phyloP scores from a whole-genome alignment of 37 sponge, comb jelly and placozoan genomes.

The Cladorhizidae sp. region DNA sequence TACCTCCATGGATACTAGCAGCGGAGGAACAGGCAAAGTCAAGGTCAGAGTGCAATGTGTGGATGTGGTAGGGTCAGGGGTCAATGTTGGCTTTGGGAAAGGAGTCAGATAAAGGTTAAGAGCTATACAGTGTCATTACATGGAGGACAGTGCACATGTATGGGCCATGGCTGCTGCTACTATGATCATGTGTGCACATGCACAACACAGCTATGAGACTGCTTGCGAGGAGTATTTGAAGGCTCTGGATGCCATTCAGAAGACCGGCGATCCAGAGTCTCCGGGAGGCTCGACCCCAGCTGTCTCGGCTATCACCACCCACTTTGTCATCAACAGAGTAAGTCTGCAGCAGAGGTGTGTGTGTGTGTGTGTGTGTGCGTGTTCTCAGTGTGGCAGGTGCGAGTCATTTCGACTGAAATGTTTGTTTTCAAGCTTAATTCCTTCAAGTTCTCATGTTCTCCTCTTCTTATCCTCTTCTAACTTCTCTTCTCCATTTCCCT shows the following conservation, averaged over 20 bases:
- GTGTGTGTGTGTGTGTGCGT: too few relatives aligned
- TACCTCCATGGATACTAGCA: slow-evolving; percentile 66
- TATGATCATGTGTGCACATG: neutral
- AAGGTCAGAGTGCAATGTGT: slow-evolving; percentile 23
- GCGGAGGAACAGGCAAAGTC: slow-evolving; percentile 79
- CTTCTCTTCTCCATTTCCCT: neutral
- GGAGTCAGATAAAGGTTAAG: neutral
- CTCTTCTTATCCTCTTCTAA: too few relatives aligned
- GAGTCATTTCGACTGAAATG: too few relatives aligned
- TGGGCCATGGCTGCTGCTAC: neutral
- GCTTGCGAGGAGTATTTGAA: slow-evolving; percentile 81
- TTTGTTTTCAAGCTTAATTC: too few relatives aligned
- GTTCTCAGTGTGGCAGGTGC: too few relatives aligned
- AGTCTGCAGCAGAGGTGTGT: too few relatives aligned
- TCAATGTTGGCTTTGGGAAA: neutral
- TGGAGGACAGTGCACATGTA: neutral
- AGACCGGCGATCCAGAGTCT: slow-evolving; percentile 17
- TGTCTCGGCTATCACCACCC: slow-evolving; percentile 20
- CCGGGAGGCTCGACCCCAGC: neutral
- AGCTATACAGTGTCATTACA: too few relatives aligned
- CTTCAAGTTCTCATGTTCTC: too few relatives aligned
- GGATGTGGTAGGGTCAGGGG: too few relatives aligned
- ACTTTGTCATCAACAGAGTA: slow-evolving; percentile 79
- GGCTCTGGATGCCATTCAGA: slow-evolving; percentile 51
- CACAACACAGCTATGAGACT: slow-evolving; percentile 56